Evolutionary conservation across 2,888 invertebrate genomes (phyloP).

Genomic region (Brachypalpus laphriformis): DNA sequence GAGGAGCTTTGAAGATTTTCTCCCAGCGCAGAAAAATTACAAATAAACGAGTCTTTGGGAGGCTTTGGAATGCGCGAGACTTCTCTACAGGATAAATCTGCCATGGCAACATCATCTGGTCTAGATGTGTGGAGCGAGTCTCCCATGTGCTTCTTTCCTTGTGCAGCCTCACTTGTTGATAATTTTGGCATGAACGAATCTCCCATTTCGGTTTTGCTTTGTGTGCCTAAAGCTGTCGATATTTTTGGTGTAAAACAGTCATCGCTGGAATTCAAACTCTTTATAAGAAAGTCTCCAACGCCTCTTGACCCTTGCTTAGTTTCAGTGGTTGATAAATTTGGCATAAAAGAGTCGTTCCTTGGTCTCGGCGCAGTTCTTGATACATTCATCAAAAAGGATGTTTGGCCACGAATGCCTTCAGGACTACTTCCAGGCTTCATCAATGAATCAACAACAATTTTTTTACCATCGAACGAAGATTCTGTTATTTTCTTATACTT

Average conservation of each 20-base stretch:
- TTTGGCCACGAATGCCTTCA: neutral
- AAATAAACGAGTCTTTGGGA: neutral
- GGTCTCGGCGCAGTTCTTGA: neutral
- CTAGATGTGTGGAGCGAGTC: neutral
- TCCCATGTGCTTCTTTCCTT: neutral
- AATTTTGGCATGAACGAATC: constrained; percentile 31
- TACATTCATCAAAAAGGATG: constrained; percentile 39
- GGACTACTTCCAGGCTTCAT: constrained; percentile 9
- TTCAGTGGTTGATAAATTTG: neutral
- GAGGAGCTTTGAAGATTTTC: neutral
- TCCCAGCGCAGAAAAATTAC: neutral
- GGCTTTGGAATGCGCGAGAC: neutral
- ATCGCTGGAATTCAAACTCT: neutral
- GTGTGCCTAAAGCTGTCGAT: no score
- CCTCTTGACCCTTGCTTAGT: neutral
- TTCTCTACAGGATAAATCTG: neutral
- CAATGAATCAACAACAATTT: constrained; percentile 37
- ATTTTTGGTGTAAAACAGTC: neutral
- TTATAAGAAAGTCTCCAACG: neutral
- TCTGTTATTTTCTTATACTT: neutral
- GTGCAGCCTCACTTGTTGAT: neutral
- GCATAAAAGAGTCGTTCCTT: neutral
- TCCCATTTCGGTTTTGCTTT: no score
- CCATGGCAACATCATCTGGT: neutral
- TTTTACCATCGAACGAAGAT: neutral